Evolutionary conservation across 1,140 invertebrate genomes (phyloP).

Genomic region (Conopomorpha cramerella): DNA sequence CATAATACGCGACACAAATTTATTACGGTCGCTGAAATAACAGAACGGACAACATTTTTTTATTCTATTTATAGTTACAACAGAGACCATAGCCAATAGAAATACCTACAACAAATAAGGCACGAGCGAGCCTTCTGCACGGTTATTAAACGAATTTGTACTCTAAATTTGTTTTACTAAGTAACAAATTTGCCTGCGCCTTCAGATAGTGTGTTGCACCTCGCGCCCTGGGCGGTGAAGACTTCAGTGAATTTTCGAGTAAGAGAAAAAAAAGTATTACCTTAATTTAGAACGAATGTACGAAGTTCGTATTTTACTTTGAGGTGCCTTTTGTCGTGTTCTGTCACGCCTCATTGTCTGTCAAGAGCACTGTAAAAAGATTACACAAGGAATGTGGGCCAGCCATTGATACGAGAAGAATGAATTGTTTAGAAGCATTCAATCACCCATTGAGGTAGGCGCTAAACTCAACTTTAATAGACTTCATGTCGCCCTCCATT

Average conservation of each 20-base stretch:
- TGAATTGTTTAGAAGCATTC: slow-evolving; percentile 52
- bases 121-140: too few species aligned
- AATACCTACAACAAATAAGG: slow-evolving; percentile 23
- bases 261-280: slow-evolving; percentile 40
- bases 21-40: slow-evolving; percentile 32
- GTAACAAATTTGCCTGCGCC: too few species aligned
- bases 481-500: slow-evolving; percentile 47
- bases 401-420: slow-evolving; percentile 42
- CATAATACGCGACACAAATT: slow-evolving; percentile 29
- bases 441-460: slow-evolving; percentile 50
- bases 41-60: slow-evolving; percentile 23
- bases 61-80: slow-evolving; percentile 28
- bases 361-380: slow-evolving; percentile 28
- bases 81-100: slow-evolving; percentile 27
- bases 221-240: slow-evolving; percentile 28
- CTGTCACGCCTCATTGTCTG: slow-evolving; percentile 40
- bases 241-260: slow-evolving; percentile 32
- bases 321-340: slow-evolving; percentile 20
- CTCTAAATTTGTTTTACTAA: too few species aligned
- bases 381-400: slow-evolving; percentile 48
- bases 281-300: slow-evolving; percentile 44
- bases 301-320: slow-evolving; percentile 26
- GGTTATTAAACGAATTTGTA: too few species aligned
- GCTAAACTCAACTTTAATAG: slow-evolving; percentile 57
- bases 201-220: too few species aligned